A percentile compares a stretch with the other conserved stretches of the same genome.
These are phyloP conservation scores for Phrynocephalus guinanensis DNA, from an alignment of 2,797 vertebrate genomes.

Conservation along the genomic window DNA sequence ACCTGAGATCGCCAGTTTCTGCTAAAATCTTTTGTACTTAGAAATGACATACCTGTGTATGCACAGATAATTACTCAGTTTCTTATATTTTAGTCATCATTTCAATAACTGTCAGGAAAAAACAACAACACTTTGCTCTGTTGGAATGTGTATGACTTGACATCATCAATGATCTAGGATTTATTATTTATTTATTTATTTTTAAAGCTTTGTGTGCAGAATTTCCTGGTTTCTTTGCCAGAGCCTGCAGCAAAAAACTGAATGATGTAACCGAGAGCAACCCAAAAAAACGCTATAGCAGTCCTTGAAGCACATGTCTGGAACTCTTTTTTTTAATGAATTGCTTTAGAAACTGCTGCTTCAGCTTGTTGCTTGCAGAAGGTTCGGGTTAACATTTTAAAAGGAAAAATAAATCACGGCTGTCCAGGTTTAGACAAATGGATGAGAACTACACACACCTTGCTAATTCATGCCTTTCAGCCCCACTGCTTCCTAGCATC, in stretches of 20 bases:
- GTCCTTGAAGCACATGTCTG: slow-evolving; percentile 62
- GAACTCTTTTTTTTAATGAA: slow-evolving; percentile 64
- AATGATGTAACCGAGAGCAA: slow-evolving; percentile 58
- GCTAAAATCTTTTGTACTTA: background rate
- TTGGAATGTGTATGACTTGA: slow-evolving; percentile 38
- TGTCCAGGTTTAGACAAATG: slow-evolving; percentile 29
- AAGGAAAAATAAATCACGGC: slow-evolving; percentile 57
- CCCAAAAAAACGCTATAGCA: slow-evolving; percentile 48
- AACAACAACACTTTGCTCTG: background rate
- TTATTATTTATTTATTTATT: background rate
- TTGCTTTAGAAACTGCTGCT: slow-evolving; percentile 61
- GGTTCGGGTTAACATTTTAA: slow-evolving; percentile 61
- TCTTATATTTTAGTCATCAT: background rate
- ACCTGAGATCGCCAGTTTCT: background rate
- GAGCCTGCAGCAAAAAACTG: slow-evolving; percentile 68
- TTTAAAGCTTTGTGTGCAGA: slow-evolving; percentile 17
- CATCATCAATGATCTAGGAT: background rate
- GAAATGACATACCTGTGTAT: background rate
- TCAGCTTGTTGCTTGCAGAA: slow-evolving; percentile 65
- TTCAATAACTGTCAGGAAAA: slow-evolving; percentile 9
- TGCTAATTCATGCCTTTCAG: slow-evolving; percentile 35
- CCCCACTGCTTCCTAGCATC: slow-evolving; percentile 13
- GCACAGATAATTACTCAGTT: background rate
- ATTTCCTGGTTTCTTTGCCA: slow-evolving; percentile 38
- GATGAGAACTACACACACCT: background rate